Evolutionary conservation across 1,140 invertebrate species (phyloP).

Genomic region (Adoxophyes honmai): DNA sequence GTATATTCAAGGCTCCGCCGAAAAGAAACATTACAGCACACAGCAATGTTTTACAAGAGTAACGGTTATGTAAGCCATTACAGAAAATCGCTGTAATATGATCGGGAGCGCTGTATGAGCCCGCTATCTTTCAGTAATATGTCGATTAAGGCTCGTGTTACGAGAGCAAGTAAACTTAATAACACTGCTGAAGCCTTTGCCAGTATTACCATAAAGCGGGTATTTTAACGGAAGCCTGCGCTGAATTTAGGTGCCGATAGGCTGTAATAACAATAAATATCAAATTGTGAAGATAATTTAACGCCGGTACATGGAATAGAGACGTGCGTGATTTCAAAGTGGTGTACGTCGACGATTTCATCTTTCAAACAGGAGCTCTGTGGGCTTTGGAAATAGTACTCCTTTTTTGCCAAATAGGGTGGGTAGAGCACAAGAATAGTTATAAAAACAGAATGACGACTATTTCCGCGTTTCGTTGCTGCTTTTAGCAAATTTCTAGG

Average conservation of each 20-base stretch:
- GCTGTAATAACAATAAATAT: conserved; percentile 28
- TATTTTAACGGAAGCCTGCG: conserved; percentile 46
- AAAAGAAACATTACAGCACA: not conserved
- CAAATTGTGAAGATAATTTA: conserved; percentile 20
- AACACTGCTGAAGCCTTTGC: conserved; percentile 32
- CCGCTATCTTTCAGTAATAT: conserved; percentile 27
- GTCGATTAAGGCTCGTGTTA: conserved; percentile 29
- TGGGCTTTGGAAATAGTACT: too few species aligned
- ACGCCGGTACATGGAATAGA: too few species aligned
- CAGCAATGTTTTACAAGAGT: not conserved
- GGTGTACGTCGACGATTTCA: too few species aligned
- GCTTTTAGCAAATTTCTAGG: too few species aligned
- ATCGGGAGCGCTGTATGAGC: not conserved
- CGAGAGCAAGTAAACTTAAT: conserved; percentile 21
- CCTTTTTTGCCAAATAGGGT: too few species aligned
- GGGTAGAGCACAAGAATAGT: too few species aligned
- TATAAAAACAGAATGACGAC: too few species aligned
- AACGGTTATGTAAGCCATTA: conserved; percentile 11
- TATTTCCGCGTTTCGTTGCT: too few species aligned
- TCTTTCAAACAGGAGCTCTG: too few species aligned
- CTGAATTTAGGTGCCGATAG: conserved; percentile 44
- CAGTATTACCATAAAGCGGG: conserved; percentile 61
- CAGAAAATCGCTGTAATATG: conserved; percentile 4
- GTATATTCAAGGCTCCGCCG: not conserved
- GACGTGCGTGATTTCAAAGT: too few species aligned